These are phyloP conservation scores for Palythoa grandis DNA, from an alignment of 92 coral and sea anemone genomes.

Conservation along the genomic window DNA sequence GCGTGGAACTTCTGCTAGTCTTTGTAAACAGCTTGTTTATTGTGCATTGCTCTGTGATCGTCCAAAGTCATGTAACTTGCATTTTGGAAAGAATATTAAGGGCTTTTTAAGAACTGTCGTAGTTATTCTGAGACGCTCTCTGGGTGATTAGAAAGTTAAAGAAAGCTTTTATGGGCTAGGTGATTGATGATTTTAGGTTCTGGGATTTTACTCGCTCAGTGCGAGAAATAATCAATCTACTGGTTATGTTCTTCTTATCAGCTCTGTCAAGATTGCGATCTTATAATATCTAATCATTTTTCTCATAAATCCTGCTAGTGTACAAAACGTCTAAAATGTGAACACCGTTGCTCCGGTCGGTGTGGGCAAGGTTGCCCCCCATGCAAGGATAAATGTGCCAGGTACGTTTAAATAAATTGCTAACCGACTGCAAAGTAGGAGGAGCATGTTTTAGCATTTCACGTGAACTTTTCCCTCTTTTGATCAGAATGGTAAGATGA, in stretches of 20 bases:
- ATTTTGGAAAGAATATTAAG: too few relatives aligned
- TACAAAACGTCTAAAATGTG: slow-evolving; percentile 1
- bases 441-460: too few relatives aligned
- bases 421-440: background rate
- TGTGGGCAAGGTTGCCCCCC: slow-evolving; percentile 3
- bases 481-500: too few relatives aligned
- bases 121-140: too few relatives aligned
- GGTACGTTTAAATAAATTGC: background rate
- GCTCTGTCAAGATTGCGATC: background rate
- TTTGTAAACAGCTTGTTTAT: background rate
- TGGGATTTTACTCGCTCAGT: too few relatives aligned
- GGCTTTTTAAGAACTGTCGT: background rate
- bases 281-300: background rate
- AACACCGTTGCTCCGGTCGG: slow-evolving; percentile 18
- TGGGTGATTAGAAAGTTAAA: too few relatives aligned
- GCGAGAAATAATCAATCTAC: too few relatives aligned
- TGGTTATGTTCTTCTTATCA: too few relatives aligned
- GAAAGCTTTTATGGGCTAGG: too few relatives aligned
- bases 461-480: too few relatives aligned
- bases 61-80: background rate
- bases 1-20: background rate
- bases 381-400: slow-evolving; percentile 6
- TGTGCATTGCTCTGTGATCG: background rate
- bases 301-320: background rate
- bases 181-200: too few relatives aligned